Evolutionary conservation across 2,113 vertebrate genomes (phyloP), one percentile per base, ranked within the genome.

Genomic region (Haemorhous mexicanus): DNA sequence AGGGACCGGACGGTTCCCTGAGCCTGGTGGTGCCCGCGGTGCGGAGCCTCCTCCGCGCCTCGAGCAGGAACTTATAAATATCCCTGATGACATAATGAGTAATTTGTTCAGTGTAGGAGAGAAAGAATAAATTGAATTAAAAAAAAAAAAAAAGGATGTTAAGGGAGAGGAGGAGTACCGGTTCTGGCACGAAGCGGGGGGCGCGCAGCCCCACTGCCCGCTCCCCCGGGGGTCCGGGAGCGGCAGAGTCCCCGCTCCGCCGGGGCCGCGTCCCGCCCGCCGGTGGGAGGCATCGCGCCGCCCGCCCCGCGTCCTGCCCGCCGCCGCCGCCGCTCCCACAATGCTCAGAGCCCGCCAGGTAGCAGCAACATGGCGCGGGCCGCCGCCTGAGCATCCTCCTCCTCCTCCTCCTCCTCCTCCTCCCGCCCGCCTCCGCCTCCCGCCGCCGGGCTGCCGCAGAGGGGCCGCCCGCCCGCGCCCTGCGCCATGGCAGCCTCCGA

Each of bases 31-130:
- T 13, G 50, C 35, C 55, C 24, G 33, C 26, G 33, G 10, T 30
- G 83, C 61, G 6, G 61, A 26, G 66, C 92, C 35, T 4, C 50
- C 61, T 20, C 73, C 11, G 21, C 68, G 4, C 35, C 37, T 5
- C 43, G 0, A 11, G 68, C 2, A 3, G 23, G 2, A 2, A n/a
- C 7, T 7, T 0, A 11, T 1, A 24, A 9, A 12, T 58, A 49
- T 5, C 35, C 22, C 47, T 6, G 49, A 8, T 3, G 73, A 14
- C 17, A 55, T 4, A 55, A 39, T 5, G 35, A n/a, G 21, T 4
- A 0, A 27, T 6, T 21, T 24, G 22, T 20, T 39, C 72, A 1
- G 23, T 3, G 6, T 2, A 13, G 17, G 26, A 23, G 26, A 13
- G 24, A 61, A 41, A 39, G 44, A 66, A 73, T 15, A 26, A 72